phyloP scores from a whole-genome alignment of 2,888 invertebrate genomes.

The Disparrhopalites patrizii region DNA sequence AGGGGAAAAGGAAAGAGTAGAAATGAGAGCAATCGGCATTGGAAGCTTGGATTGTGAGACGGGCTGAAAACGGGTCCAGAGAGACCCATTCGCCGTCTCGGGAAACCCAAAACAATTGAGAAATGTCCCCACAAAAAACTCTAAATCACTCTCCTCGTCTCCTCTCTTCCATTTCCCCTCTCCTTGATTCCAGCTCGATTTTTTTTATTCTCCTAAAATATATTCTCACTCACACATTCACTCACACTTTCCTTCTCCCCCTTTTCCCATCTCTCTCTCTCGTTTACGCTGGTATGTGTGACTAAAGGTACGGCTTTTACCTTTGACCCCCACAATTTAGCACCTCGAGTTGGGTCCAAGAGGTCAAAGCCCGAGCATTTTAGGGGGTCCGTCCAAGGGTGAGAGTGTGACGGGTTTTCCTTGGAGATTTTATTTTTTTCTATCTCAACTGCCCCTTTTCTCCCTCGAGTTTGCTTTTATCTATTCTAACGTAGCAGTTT shows the following conservation, averaged over 20 bases:
- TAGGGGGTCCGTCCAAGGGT: no score
- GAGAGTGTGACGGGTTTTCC: no score
- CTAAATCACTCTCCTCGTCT: constrained; percentile 36
- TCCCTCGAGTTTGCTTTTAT: no score
- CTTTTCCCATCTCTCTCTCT: neutral
- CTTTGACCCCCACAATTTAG: no score
- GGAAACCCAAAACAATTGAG: constrained; percentile 47
- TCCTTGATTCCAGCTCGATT: constrained; percentile 8
- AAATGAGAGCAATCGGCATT: neutral
- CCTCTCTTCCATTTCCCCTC: neutral
- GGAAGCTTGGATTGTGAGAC: neutral
- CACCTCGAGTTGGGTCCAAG: no score
- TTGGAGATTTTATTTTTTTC: no score
- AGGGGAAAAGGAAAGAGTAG: neutral
- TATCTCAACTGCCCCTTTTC: no score
- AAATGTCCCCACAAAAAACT: constrained; percentile 47
- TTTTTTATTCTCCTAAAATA: neutral
- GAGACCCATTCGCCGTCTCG: constrained; percentile 47
- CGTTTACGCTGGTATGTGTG: neutral
- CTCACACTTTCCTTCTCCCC: neutral
- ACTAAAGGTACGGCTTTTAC: no score
- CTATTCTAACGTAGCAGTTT: no score
- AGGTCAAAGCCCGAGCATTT: no score
- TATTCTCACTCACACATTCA: neutral
- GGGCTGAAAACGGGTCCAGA: constrained; percentile 39